Percentiles rank a stretch among this genome's conserved stretches.
phyloP scores from a whole-genome alignment of 2,113 vertebrate species.

The Coryphaenoides rupestris region DNA sequence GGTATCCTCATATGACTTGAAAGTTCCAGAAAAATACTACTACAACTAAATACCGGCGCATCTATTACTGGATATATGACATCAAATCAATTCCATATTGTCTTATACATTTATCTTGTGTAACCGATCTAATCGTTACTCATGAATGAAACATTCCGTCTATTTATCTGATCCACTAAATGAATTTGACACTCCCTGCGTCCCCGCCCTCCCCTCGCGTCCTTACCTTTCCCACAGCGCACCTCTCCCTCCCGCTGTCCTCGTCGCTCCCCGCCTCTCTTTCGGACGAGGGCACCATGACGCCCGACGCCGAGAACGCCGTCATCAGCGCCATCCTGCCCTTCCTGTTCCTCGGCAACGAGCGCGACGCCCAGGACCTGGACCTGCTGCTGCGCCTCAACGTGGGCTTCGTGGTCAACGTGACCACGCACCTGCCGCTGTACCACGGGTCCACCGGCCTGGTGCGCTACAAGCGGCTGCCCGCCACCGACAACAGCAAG shows the following conservation, averaged over 20 bases:
- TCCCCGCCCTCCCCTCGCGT: too few relatives aligned
- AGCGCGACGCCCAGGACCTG: slow-evolving; percentile 80
- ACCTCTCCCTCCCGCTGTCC: slow-evolving; percentile 71
- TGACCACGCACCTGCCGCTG: slow-evolving; percentile 83
- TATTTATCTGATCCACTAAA: too few relatives aligned
- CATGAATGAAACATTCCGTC: too few relatives aligned
- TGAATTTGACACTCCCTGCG: too few relatives aligned
- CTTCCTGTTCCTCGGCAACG: slow-evolving; percentile 82
- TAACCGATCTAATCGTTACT: too few relatives aligned
- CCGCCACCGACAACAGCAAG: slow-evolving; percentile 83
- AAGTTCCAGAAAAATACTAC: too few relatives aligned
- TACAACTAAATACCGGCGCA: too few relatives aligned
- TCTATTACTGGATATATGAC: too few relatives aligned
- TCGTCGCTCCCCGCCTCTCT: slow-evolving; percentile 71
- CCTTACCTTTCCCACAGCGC: slow-evolving; percentile 42
- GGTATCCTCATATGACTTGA: too few relatives aligned
- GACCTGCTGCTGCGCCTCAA: slow-evolving; percentile 75
- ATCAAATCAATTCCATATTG: too few relatives aligned
- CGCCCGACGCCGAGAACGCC: slow-evolving; percentile 79
- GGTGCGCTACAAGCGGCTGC: slow-evolving; percentile 79
- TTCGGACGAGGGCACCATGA: slow-evolving; percentile 73
- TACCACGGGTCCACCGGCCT: slow-evolving; percentile 77
- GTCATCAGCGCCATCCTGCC: slow-evolving; percentile 81
- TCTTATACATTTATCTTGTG: too few relatives aligned
- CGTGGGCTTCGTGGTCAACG: slow-evolving; percentile 80